These are phyloP conservation scores for Rhagophthalmus giganteus DNA, from an alignment of 2,888 invertebrate species.

Conservation along the genomic window DNA sequence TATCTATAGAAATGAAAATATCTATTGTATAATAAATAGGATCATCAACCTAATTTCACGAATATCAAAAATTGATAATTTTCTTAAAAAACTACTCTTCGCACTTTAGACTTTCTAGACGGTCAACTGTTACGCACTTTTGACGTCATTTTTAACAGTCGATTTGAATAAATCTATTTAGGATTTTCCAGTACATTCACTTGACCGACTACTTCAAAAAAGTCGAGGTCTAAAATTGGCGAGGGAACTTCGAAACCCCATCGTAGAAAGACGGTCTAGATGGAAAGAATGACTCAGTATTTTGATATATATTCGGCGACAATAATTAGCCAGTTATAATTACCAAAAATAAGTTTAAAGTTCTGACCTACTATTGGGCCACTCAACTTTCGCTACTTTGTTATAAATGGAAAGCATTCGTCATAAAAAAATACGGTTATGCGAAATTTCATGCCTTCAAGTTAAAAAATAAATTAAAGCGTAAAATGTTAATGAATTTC, in stretches of 20 bases:
- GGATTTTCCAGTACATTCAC: constrained; percentile 26
- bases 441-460: constrained; percentile 14
- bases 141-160: constrained; percentile 18
- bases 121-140: constrained; percentile 17
- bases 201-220: constrained; percentile 5
- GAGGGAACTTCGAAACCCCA: too few species aligned
- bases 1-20: too few species aligned
- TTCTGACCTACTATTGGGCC: constrained; percentile 39
- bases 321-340: constrained; percentile 32
- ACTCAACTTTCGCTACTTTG: constrained; percentile 44
- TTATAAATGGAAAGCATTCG: constrained; percentile 40
- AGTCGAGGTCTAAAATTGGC: too few species aligned
- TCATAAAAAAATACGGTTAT: constrained; percentile 24
- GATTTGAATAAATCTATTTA: constrained; percentile 19
- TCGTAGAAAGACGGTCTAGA: too few species aligned
- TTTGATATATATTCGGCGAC: constrained; percentile 8
- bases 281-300: too few species aligned
- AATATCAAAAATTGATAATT: too few species aligned
- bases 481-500: constrained; percentile 7
- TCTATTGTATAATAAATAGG: too few species aligned
- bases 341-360: constrained; percentile 39
- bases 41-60: too few species aligned
- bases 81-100: not conserved
- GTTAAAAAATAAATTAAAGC: constrained; percentile 14
- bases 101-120: constrained; percentile 14